phyloP scores from a whole-genome alignment of 1,140 invertebrate species.

The Orussus abietinus region DNA sequence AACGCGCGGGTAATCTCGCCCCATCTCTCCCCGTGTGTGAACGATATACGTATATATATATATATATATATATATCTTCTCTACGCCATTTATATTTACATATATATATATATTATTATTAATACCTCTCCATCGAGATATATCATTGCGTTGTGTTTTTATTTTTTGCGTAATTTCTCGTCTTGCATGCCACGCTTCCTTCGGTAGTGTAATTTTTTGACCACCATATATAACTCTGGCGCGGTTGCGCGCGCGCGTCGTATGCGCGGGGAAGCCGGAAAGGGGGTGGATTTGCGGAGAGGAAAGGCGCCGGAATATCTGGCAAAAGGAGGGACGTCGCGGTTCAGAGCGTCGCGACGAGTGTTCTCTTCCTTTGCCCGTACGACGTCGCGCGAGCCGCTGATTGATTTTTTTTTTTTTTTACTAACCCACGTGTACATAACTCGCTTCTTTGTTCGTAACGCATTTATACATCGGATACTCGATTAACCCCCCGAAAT shows the following conservation, averaged over 20 bases:
- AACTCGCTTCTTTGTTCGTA: constrained; percentile 54
- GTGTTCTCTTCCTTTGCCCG: no score
- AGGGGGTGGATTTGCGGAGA: not conserved
- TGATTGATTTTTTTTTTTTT: constrained; percentile 38
- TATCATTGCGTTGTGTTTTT: constrained; percentile 51
- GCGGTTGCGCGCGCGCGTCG: constrained; percentile 15
- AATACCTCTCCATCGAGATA: not conserved
- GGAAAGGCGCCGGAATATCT: no score
- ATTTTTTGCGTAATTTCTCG: constrained; percentile 47
- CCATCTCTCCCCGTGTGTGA: constrained; percentile 16
- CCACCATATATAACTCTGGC: constrained; percentile 14
- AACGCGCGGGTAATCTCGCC: constrained; percentile 11
- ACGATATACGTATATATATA: constrained; percentile 10
- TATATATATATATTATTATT: constrained; percentile 7
- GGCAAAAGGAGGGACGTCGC: no score
- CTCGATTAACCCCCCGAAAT: constrained; percentile 40
- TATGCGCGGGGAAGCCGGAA: not conserved
- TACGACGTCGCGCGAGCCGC: no score
- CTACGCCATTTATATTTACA: constrained; percentile 3
- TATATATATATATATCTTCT: constrained; percentile 1
- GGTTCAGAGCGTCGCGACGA: no score
- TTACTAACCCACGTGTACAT: constrained; percentile 54
- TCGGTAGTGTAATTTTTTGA: constrained; percentile 48
- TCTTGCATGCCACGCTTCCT: constrained; percentile 54
- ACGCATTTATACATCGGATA: constrained; percentile 51